Conservation (phyloP, 2,113 vertebrate species). For the Sceloporus undulatus region DNA sequence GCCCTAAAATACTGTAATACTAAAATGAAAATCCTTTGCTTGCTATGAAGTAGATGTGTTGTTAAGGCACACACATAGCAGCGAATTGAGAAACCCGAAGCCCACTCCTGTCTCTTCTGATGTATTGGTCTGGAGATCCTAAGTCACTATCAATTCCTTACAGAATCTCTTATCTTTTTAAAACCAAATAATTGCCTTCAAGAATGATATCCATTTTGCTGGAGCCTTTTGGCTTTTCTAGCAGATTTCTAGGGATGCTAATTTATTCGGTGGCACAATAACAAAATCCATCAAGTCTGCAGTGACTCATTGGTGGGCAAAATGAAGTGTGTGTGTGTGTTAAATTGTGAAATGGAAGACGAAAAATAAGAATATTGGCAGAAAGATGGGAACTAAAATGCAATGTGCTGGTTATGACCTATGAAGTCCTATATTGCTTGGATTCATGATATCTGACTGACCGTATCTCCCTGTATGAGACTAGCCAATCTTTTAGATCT, state of each 20-base stretch:
- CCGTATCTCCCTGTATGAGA: too few species aligned
- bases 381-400: background rate
- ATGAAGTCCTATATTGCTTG: too few species aligned
- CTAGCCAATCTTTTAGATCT: too few species aligned
- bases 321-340: slow-evolving; percentile 21
- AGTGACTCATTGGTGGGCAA: slow-evolving; percentile 23
- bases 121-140: slow-evolving; percentile 59
- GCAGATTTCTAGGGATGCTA: slow-evolving; percentile 62
- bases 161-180: slow-evolving; percentile 62
- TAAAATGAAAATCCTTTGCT: background rate
- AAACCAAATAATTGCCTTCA: slow-evolving; percentile 73
- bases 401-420: background rate
- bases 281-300: slow-evolving; percentile 46
- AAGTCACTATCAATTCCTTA: slow-evolving; percentile 58
- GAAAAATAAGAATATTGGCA: background rate
- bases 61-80: slow-evolving; percentile 2
- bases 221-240: slow-evolving; percentile 53
- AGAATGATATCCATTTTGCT: slow-evolving; percentile 62
- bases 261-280: slow-evolving; percentile 65
- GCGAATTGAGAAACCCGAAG: slow-evolving; percentile 56
- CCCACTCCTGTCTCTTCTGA: slow-evolving; percentile 58
- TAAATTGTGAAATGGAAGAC: background rate
- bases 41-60: background rate
- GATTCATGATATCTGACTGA: too few species aligned
- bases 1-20: slow-evolving; percentile 43